These are phyloP conservation scores for Microcebus ravelobensis DNA, from an alignment of 2,113 vertebrate genomes.

Conservation along the genomic window DNA sequence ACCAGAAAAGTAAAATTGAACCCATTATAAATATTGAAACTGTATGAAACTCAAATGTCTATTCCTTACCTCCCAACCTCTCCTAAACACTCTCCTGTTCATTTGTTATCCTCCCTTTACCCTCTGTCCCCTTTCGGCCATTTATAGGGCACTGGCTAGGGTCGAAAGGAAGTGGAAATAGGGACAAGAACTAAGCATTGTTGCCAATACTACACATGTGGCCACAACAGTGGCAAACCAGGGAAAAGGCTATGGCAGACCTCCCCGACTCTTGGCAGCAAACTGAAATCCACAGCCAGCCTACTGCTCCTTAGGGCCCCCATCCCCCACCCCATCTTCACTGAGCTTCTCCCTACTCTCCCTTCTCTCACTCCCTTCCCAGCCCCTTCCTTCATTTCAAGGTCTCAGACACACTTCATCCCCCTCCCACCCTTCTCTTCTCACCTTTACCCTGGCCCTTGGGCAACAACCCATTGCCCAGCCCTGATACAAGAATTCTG, in stretches of 20 bases:
- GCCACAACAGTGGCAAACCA: neutral
- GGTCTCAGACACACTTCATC: neutral
- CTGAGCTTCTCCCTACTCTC: neutral
- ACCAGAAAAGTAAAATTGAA: conserved; percentile 2
- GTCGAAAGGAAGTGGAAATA: neutral
- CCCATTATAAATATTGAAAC: neutral
- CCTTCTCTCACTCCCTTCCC: neutral
- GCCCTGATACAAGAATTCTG: neutral
- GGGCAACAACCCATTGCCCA: neutral
- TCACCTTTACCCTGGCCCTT: neutral
- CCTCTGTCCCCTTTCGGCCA: neutral
- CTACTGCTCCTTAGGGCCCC: neutral
- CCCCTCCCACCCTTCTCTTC: neutral
- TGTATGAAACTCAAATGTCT: neutral
- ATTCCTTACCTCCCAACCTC: neutral
- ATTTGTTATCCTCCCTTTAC: neutral
- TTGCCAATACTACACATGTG: neutral
- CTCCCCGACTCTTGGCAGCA: neutral
- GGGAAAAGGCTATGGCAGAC: neutral
- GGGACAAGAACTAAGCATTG: neutral
- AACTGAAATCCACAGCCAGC: neutral
- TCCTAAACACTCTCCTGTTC: neutral
- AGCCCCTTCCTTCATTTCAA: neutral
- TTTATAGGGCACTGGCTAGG: neutral
- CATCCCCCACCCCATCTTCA: neutral